Evolutionary conservation across 2,113 vertebrate species (phyloP), one percentile per base, ranked within the genome.

Genomic region (Acrocephalus arundinaceus): DNA sequence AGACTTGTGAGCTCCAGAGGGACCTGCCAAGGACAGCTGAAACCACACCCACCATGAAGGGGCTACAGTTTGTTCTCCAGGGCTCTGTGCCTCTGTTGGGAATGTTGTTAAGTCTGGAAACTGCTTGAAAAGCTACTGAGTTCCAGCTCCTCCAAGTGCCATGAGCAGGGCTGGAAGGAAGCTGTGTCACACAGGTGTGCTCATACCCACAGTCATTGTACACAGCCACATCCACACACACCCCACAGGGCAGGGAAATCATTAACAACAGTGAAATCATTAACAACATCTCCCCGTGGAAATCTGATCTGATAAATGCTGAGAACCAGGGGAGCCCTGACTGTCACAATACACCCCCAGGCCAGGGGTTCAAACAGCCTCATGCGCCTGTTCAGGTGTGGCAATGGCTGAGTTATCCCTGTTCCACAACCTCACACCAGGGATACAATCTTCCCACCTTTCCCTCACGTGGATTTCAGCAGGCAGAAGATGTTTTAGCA

Each of bases 391-490:
- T 6, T 20, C 7, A 1, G 39, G 27, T 7, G 24, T 5, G 28
- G 6, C 3, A 17, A 30, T 0, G 10, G 46, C n/a, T 52, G 39
- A 0, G 33, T 4, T 10, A 39, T 4, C 88, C 62, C n/a, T n/a
- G 57, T 13, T 71, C 35, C 83, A 62, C 22, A n/a, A 3, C 24
- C 45, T 55, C 73, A 13, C 39, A 7, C 35, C 2, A 6, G 19
- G 61, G 66, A 65, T 1, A 3, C 9, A 67, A 33, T 41, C 66
- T 51, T 57, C 74, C 70, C 62, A 6, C 54, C 81, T 19, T 15
- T 21, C 52, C 41, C 78, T 12, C 16, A 3, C 7, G 2, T 15
- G 4, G 10, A 39, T 76, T 87, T 61, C 77, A 79, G 77, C 1
- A 49, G n/a, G 87, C 80, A 91, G 52, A 46, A 78, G 37, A n/a